Evolutionary conservation across 2,888 invertebrate genomes (phyloP).

Genomic region (Pheosia gnoma): DNA sequence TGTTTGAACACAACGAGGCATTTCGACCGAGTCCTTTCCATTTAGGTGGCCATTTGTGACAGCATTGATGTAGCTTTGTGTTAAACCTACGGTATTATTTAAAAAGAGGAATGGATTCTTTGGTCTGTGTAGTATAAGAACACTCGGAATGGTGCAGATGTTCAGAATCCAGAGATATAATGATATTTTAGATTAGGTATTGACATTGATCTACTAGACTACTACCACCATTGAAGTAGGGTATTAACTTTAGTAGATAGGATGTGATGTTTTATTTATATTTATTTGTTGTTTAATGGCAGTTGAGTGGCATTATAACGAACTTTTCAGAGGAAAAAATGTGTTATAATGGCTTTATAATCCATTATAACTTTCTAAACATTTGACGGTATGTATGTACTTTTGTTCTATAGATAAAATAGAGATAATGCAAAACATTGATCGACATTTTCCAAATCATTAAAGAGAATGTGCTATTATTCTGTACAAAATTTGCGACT

Average conservation of each 20-base stretch:
- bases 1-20: constrained; percentile 43
- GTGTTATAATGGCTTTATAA: too few relatives aligned
- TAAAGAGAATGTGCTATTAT: not conserved
- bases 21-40: constrained; percentile 59
- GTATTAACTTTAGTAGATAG: not conserved
- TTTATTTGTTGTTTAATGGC: too few relatives aligned
- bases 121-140: constrained; percentile 28
- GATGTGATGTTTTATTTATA: too few relatives aligned
- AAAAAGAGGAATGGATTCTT: constrained; percentile 53
- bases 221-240: too few relatives aligned
- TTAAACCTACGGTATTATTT: constrained; percentile 70
- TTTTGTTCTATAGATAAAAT: too few relatives aligned
- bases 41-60: constrained; percentile 72
- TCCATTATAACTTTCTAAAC: too few relatives aligned
- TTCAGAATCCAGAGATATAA: constrained; percentile 40
- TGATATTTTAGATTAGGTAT: constrained; percentile 17
- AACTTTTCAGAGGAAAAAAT: too few relatives aligned
- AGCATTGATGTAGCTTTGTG: constrained; percentile 65
- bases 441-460: not conserved
- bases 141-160: constrained; percentile 44
- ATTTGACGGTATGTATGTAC: too few relatives aligned
- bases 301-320: too few relatives aligned
- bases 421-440: not conserved
- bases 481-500: constrained; percentile 2
- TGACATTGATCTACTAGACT: too few relatives aligned